Percentiles rank a stretch among this genome's conserved stretches.
Evolutionary conservation across 2,797 vertebrate genomes (phyloP).

Genomic region (Propithecus perrieri): DNA sequence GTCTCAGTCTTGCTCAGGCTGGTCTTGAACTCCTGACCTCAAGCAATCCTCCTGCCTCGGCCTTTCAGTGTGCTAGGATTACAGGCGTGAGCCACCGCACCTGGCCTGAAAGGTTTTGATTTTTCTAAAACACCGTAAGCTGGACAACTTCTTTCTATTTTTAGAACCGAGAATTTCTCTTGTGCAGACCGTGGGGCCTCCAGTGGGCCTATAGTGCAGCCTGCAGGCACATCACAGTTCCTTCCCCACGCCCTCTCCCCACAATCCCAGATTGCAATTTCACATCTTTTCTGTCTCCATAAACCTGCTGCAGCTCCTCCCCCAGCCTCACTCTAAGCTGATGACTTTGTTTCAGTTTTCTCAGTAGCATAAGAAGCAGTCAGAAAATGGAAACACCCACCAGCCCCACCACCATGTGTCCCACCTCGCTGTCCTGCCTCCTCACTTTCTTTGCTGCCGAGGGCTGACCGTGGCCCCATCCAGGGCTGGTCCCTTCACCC

Average conservation of each 20-base stretch:
- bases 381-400: neutral
- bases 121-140: neutral
- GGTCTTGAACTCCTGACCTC: too few species aligned
- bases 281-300: neutral
- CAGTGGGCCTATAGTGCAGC: neutral
- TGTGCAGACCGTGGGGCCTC: too few species aligned
- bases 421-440: neutral
- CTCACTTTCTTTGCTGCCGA: neutral
- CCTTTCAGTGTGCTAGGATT: too few species aligned
- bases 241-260: fast-evolving
- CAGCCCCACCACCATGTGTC: fast-evolving
- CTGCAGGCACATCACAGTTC: neutral
- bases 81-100: too few species aligned
- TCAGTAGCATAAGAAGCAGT: neutral
- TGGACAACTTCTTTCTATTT: neutral
- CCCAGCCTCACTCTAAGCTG: neutral
- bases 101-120: neutral
- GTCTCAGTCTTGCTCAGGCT: too few species aligned
- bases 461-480: fast-evolving
- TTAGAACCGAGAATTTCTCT: neutral
- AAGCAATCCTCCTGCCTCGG: too few species aligned
- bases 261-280: neutral
- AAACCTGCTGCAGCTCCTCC: neutral
- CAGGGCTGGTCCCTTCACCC: neutral
- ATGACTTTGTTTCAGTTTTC: neutral